Evolutionary conservation across 1,140 invertebrate genomes (phyloP).

Genomic region (Calephelis virginiensis): DNA sequence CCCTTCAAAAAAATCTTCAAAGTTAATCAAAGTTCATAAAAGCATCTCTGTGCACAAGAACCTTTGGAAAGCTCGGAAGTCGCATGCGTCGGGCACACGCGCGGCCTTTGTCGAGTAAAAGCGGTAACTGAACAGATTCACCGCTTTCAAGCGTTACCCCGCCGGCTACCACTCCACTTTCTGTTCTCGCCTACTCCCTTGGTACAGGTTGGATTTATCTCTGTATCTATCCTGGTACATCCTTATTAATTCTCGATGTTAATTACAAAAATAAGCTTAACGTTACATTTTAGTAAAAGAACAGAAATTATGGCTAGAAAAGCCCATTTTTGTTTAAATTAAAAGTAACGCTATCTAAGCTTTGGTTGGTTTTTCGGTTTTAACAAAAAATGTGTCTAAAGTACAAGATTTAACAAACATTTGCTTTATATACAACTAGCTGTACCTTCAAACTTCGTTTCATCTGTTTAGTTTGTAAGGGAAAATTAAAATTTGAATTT

Average conservation of each 20-base stretch:
- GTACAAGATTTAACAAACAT: too few species aligned
- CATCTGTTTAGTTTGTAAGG: too few species aligned
- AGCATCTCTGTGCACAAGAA: conserved; percentile 29
- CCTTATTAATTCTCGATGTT: conserved; percentile 21
- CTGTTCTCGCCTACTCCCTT: conserved; percentile 63
- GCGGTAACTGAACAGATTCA: conserved; percentile 47
- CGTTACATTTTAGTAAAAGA: too few species aligned
- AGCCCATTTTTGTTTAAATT: too few species aligned
- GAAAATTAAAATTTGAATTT: too few species aligned
- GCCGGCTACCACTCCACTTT: conserved; percentile 66
- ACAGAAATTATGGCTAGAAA: too few species aligned
- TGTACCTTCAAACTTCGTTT: too few species aligned
- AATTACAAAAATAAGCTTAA: too few species aligned
- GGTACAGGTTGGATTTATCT: conserved; percentile 64
- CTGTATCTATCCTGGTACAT: conserved; percentile 52
- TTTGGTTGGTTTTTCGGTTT: too few species aligned
- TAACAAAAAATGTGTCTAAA: too few species aligned
- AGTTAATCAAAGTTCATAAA: conserved; percentile 15
- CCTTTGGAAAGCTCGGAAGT: conserved; percentile 26
- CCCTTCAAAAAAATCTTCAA: conserved; percentile 3
- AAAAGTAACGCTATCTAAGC: too few species aligned
- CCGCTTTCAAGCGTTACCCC: conserved; percentile 42
- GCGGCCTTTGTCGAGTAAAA: conserved; percentile 53
- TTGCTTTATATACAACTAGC: too few species aligned
- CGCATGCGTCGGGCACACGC: conserved; percentile 29